Conservation (phyloP, 2,888 invertebrate genomes). For the Myopa tessellatipennis region DNA sequence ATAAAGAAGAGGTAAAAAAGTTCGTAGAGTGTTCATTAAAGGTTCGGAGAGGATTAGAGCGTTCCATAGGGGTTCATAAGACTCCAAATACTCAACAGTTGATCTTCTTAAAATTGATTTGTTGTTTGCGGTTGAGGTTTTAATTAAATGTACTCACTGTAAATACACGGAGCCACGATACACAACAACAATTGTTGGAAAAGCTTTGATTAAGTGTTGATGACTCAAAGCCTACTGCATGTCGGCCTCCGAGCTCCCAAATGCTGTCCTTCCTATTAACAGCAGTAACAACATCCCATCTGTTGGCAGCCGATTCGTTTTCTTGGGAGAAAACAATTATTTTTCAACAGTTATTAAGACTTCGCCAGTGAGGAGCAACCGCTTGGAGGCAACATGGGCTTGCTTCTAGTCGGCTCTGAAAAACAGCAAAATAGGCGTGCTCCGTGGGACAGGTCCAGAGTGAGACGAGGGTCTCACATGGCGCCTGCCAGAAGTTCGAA, state of each 20-base stretch:
- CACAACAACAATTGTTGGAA: background rate
- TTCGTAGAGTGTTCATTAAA: too few relatives aligned
- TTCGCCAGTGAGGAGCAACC: background rate
- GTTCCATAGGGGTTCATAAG: too few relatives aligned
- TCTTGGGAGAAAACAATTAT: background rate
- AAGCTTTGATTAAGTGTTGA: conserved; percentile 46
- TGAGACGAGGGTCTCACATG: background rate
- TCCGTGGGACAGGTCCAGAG: background rate
- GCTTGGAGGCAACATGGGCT: background rate
- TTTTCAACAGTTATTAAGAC: conserved; percentile 17
- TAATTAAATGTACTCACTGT: conserved; percentile 9
- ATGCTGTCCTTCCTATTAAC: too few relatives aligned
- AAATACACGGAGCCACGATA: too few relatives aligned
- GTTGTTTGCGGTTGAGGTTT: background rate
- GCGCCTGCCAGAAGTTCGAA: conserved; percentile 14
- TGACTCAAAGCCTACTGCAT: conserved; percentile 49
- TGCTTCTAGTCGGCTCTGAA: too few relatives aligned
- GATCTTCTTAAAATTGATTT: conserved; percentile 3
- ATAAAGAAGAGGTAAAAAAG: too few relatives aligned
- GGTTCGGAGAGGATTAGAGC: too few relatives aligned
- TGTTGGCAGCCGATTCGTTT: background rate
- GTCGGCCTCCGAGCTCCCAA: background rate
- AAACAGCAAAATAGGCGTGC: too few relatives aligned
- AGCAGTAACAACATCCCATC: background rate
- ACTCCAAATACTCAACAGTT: background rate